These are phyloP conservation scores for Epizoanthus ramosus DNA, from an alignment of 92 coral and sea anemone genomes.

Conservation along the genomic window DNA sequence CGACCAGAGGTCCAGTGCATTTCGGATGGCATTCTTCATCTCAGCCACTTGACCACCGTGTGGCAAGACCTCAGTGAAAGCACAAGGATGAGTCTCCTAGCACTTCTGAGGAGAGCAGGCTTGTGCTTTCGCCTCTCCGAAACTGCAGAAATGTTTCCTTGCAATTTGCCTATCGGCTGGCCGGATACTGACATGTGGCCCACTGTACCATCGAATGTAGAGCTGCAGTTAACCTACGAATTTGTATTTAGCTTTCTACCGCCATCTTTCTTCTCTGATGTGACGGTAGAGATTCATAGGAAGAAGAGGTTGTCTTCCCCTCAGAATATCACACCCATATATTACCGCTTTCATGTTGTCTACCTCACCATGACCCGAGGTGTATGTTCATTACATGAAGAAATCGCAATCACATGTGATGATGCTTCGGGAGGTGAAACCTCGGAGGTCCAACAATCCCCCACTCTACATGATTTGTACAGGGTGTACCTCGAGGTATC, in stretches of 20 bases:
- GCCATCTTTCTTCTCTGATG: conserved; percentile 35
- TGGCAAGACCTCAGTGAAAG: conserved; percentile 13
- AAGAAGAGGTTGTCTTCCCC: conserved; percentile 25
- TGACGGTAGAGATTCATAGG: conserved; percentile 34
- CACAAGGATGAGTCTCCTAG: background rate
- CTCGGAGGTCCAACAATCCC: background rate
- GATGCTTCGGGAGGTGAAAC: background rate
- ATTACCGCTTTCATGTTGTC: conserved; percentile 22
- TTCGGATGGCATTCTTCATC: conserved; percentile 30
- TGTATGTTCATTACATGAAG: background rate
- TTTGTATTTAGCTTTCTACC: conserved; percentile 28
- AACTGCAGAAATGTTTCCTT: conserved; percentile 22
- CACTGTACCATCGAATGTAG: conserved; percentile 5
- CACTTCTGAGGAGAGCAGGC: conserved; percentile 33
- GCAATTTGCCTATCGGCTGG: conserved; percentile 36
- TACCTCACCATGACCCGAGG: conserved; percentile 4
- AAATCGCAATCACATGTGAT: background rate
- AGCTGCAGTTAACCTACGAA: conserved; percentile 24
- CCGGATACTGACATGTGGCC: conserved; percentile 37
- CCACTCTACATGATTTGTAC: conserved; percentile 13
- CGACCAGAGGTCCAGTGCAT: conserved; percentile 33
- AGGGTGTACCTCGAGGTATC: conserved; percentile 36
- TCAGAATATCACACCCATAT: conserved; percentile 8
- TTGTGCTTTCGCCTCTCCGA: conserved; percentile 12
- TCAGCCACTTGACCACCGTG: background rate